Evolutionary conservation across 2,797 vertebrate species (phyloP).

Genomic region (Enteromius afrohamiltoni): DNA sequence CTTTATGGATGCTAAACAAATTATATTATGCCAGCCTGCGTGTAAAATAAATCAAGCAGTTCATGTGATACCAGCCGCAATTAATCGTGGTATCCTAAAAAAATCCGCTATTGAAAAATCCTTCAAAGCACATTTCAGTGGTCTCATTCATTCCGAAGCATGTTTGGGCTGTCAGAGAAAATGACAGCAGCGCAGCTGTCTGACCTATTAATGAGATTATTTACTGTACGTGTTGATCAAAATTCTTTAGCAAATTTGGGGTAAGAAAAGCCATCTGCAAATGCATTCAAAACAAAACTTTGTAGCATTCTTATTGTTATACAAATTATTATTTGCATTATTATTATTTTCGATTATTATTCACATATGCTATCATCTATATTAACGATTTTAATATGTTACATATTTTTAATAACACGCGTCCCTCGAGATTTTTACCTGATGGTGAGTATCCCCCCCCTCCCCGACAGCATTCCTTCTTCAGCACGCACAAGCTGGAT

Average conservation of each 20-base stretch:
- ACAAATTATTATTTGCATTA: not conserved
- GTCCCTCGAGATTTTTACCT: constrained; percentile 32
- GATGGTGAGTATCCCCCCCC: not conserved
- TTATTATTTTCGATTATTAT: constrained; percentile 11
- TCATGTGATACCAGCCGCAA: not conserved
- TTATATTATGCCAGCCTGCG: not conserved
- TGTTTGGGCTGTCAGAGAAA: constrained; percentile 26
- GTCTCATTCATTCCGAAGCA: constrained; percentile 43
- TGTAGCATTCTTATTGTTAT: not conserved
- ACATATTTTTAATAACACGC: constrained; percentile 7
- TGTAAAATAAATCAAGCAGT: constrained; percentile 16
- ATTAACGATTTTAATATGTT: not conserved
- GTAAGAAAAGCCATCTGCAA: not conserved
- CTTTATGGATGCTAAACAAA: not conserved
- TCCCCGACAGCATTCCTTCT: constrained; percentile 1
- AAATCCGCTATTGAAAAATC: not conserved
- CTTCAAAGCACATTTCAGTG: constrained; percentile 29
- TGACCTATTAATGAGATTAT: constrained; percentile 49
- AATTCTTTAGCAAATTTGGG: constrained; percentile 1
- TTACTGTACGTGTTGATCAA: constrained; percentile 22
- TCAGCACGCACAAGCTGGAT: not conserved
- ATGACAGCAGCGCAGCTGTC: constrained; percentile 37
- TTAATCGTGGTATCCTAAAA: not conserved
- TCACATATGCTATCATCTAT: not conserved
- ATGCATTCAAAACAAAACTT: not conserved